These are phyloP conservation scores for Shinisaurus crocodilurus DNA, from an alignment of 2,113 vertebrate genomes.

Conservation along the genomic window DNA sequence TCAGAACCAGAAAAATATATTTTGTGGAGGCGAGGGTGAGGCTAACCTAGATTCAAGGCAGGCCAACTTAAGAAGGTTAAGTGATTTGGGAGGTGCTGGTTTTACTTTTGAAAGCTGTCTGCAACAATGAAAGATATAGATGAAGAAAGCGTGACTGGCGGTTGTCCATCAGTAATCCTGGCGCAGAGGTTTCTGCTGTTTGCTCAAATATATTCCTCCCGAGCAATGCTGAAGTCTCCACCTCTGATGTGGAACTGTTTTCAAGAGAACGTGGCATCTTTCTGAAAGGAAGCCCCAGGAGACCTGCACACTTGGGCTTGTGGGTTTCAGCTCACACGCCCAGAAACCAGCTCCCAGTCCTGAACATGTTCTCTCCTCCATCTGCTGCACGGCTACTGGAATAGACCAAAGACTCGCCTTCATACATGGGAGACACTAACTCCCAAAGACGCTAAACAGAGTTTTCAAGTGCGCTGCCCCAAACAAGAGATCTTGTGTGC, in stretches of 20 bases:
- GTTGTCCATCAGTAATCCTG: constrained; percentile 47
- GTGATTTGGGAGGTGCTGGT: too few relatives aligned
- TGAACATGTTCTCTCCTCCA: neutral
- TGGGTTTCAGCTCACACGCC: neutral
- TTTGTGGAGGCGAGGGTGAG: too few relatives aligned
- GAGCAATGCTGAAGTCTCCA: constrained; percentile 4
- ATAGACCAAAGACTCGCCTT: neutral
- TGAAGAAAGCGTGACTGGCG: neutral
- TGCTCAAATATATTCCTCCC: neutral
- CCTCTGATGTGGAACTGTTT: constrained; percentile 31
- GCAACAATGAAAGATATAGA: constrained; percentile 64
- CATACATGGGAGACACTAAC: neutral
- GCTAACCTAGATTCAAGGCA: too few relatives aligned
- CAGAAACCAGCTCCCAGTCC: neutral
- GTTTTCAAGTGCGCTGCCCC: neutral
- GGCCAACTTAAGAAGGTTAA: neutral
- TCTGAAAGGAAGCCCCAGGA: neutral
- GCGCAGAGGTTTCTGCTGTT: constrained; percentile 15
- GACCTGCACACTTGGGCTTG: neutral
- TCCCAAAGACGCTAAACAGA: neutral
- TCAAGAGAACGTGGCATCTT: neutral
- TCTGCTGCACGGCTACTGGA: neutral
- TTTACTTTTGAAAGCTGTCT: constrained; percentile 43
- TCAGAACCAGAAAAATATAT: constrained; percentile 40
- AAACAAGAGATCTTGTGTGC: neutral